These are phyloP conservation scores for Protodeltote pygarga DNA, from an alignment of 2,888 invertebrate species.

Conservation along the genomic window DNA sequence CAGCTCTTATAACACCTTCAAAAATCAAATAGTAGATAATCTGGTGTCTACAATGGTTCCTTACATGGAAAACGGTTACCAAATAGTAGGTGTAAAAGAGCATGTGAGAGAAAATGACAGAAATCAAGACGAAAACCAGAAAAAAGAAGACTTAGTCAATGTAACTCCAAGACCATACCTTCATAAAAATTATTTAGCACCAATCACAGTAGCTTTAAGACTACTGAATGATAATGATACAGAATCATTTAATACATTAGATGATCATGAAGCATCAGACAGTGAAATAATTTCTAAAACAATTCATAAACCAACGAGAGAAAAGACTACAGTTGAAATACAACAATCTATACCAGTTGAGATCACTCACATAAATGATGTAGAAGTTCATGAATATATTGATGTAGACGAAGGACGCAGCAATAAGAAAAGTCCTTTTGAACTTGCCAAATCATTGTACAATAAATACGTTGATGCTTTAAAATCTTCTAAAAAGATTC, in stretches of 20 bases:
- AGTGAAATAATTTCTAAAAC: slow-evolving; percentile 74
- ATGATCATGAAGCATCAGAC: slow-evolving; percentile 75
- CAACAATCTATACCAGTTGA: slow-evolving; percentile 88
- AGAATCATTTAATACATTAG: slow-evolving; percentile 71
- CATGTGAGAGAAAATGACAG: slow-evolving; percentile 57
- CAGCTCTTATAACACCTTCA: slow-evolving; percentile 59
- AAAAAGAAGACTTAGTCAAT: slow-evolving; percentile 63
- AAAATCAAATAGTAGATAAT: slow-evolving; percentile 73
- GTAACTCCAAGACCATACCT: slow-evolving; percentile 87
- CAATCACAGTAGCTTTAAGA: slow-evolving; percentile 87
- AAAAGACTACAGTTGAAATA: slow-evolving; percentile 88
- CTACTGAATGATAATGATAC: slow-evolving; percentile 79
- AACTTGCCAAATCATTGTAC: slow-evolving; percentile 66
- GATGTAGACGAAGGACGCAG: slow-evolving; percentile 77
- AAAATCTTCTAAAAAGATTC: slow-evolving; percentile 72
- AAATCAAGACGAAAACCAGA: slow-evolving; percentile 42
- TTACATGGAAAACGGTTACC: slow-evolving; percentile 76
- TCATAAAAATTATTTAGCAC: slow-evolving; percentile 86
- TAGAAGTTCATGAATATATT: slow-evolving; percentile 79
- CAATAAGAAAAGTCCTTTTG: slow-evolving; percentile 63
- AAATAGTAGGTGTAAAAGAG: slow-evolving; percentile 76
- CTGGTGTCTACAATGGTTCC: slow-evolving; percentile 81
- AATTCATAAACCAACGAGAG: slow-evolving; percentile 71
- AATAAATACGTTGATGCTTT: slow-evolving; percentile 72
- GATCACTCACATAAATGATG: slow-evolving; percentile 80